Evolutionary conservation across 1,140 invertebrate species (phyloP).

Genomic region (Euglossa dilemma): DNA sequence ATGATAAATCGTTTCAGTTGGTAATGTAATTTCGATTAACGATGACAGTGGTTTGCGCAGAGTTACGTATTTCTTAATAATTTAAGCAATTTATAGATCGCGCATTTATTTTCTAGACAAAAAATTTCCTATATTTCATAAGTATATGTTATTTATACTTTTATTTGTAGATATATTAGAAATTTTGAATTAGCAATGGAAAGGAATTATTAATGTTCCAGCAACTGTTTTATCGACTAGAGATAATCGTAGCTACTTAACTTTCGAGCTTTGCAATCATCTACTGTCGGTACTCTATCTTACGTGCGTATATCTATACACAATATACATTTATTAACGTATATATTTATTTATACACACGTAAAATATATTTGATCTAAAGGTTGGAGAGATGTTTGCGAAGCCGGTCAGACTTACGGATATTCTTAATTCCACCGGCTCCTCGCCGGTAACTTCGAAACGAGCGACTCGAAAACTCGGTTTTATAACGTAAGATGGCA

Average conservation of each 20-base stretch:
- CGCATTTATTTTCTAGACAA: too few species aligned
- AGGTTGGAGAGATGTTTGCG: background rate
- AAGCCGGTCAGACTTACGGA: background rate
- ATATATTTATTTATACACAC: background rate
- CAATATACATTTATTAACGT: too few species aligned
- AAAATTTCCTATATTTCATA: too few species aligned
- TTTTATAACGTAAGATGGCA: slow-evolving; percentile 35
- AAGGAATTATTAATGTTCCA: background rate
- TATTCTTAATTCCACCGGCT: background rate
- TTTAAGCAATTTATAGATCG: too few species aligned
- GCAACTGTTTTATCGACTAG: background rate
- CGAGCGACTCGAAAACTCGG: slow-evolving; percentile 27
- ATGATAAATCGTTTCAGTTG: background rate
- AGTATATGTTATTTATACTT: background rate
- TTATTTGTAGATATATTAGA: background rate
- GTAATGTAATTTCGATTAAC: background rate
- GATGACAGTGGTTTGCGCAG: background rate
- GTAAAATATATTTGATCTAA: too few species aligned
- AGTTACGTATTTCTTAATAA: too few species aligned
- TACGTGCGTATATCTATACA: too few species aligned
- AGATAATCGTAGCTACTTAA: background rate
- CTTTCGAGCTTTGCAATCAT: background rate
- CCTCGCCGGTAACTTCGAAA: background rate
- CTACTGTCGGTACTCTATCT: background rate
- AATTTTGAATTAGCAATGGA: background rate